Conservation (phyloP, 2,113 vertebrate species). For the Pseudopipra pipra region DNA sequence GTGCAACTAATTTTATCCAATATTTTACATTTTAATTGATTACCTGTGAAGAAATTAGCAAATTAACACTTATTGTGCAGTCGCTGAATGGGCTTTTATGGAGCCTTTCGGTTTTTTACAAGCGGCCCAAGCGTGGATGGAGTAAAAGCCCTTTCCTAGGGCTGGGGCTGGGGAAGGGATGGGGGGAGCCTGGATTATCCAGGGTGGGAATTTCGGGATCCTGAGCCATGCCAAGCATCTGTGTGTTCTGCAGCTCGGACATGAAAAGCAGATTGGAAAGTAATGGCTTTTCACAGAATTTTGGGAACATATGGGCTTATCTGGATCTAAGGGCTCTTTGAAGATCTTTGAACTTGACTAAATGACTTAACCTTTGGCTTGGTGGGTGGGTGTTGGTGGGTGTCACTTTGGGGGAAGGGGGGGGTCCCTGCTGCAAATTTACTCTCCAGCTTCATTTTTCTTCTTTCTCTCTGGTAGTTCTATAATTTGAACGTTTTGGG, state of each 20-base stretch:
- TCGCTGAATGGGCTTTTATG: conserved; percentile 83
- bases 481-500: neutral
- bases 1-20: conserved; percentile 87
- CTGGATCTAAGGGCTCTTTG: conserved; percentile 92
- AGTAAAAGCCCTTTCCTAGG: conserved; percentile 71
- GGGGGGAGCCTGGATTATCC: conserved; percentile 72
- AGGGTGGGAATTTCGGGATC: conserved; percentile 73
- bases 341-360: conserved; percentile 95
- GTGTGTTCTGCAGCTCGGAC: conserved; percentile 75
- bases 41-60: conserved; percentile 95
- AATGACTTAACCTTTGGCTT: conserved; percentile 91
- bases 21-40: conserved; percentile 89
- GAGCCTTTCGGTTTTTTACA: conserved; percentile 69
- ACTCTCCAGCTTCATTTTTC: neutral
- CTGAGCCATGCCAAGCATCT: conserved; percentile 77
- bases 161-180: conserved; percentile 53
- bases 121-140: conserved; percentile 77
- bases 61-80: conserved; percentile 94
- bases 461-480: neutral
- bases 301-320: conserved; percentile 87
- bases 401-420: conserved; percentile 1
- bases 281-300: conserved; percentile 80
- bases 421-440: conserved; percentile 30
- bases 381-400: conserved; percentile 78
- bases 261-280: conserved; percentile 79